Conservation (phyloP, 2,797 vertebrate genomes). For the Trematomus bernacchii region DNA sequence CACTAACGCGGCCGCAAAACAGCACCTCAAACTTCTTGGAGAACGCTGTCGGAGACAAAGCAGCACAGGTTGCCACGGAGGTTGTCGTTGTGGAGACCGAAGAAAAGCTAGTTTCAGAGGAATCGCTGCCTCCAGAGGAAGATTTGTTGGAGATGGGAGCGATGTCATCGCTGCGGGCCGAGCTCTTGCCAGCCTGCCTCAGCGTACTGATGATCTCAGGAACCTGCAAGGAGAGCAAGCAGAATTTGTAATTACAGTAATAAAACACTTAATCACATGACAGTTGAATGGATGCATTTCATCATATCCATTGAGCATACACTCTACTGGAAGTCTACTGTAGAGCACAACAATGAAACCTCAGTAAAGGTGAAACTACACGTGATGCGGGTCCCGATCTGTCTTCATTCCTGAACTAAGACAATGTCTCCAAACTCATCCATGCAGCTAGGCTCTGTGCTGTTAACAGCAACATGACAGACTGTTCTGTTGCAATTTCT, state of each 20-base stretch:
- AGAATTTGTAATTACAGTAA: background rate
- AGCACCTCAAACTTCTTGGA: slow-evolving; percentile 97
- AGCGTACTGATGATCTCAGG: slow-evolving; percentile 98
- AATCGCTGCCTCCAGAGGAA: slow-evolving; percentile 64
- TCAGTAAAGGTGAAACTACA: background rate
- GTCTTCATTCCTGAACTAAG: background rate
- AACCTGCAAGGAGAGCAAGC: slow-evolving; percentile 83
- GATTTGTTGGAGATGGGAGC: slow-evolving; percentile 75
- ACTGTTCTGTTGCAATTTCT: too few species aligned
- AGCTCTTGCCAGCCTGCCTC: slow-evolving; percentile 94
- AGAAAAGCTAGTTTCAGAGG: slow-evolving; percentile 58
- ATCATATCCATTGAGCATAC: background rate
- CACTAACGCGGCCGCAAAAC: slow-evolving; percentile 94
- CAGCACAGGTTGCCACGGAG: slow-evolving; percentile 71
- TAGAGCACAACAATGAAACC: background rate
- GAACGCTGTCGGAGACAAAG: slow-evolving; percentile 89
- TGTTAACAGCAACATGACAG: too few species aligned
- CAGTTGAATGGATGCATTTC: background rate
- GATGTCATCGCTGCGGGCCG: slow-evolving; percentile 90
- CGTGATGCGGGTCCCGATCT: background rate
- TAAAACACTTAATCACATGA: background rate
- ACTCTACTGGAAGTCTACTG: too few species aligned
- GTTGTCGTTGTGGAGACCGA: slow-evolving; percentile 79
- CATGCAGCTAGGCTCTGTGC: background rate
- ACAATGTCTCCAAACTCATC: background rate